Evolutionary conservation across 2,797 vertebrate genomes (phyloP).

Genomic region (Scolopax bukidnonensis): DNA sequence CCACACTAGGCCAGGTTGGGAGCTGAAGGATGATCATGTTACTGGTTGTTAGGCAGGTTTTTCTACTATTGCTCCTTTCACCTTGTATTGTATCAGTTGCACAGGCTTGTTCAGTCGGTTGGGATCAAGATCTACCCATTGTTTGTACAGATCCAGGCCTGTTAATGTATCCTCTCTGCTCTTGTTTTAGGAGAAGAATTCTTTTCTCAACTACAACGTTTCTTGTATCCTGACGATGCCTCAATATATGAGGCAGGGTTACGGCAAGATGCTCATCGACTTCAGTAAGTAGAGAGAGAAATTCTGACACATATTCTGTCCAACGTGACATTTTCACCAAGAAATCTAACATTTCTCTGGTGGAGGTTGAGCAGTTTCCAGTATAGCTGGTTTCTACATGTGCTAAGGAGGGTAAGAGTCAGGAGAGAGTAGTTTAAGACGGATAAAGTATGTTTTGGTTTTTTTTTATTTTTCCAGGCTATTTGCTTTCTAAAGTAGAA

Average conservation of each 20-base stretch:
- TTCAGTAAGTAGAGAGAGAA: slow-evolving; percentile 88
- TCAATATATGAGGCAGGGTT: slow-evolving; percentile 96
- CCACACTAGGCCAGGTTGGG: neutral
- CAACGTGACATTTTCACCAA: neutral
- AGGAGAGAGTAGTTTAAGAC: neutral
- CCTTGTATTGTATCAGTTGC: neutral
- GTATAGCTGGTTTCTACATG: neutral
- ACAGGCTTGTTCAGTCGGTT: neutral
- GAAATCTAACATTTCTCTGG: neutral
- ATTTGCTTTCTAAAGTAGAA: slow-evolving; percentile 90
- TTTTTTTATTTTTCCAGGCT: slow-evolving; percentile 75
- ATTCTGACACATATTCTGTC: neutral
- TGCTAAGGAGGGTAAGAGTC: neutral
- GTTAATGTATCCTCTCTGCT: neutral
- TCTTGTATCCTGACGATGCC: slow-evolving; percentile 98
- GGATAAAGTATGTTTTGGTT: neutral
- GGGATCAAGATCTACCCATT: neutral
- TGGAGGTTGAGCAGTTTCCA: neutral
- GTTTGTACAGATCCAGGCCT: neutral
- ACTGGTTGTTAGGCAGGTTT: neutral
- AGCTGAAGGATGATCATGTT: neutral
- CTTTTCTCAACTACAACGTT: slow-evolving; percentile 96
- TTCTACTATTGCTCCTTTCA: neutral
- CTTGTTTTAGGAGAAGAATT: slow-evolving; percentile 91
- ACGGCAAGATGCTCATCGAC: slow-evolving; percentile 97